Base-by-base conservation (phyloP, 2,797 vertebrate species). In the Poeciliopsis gracilis region DNA sequence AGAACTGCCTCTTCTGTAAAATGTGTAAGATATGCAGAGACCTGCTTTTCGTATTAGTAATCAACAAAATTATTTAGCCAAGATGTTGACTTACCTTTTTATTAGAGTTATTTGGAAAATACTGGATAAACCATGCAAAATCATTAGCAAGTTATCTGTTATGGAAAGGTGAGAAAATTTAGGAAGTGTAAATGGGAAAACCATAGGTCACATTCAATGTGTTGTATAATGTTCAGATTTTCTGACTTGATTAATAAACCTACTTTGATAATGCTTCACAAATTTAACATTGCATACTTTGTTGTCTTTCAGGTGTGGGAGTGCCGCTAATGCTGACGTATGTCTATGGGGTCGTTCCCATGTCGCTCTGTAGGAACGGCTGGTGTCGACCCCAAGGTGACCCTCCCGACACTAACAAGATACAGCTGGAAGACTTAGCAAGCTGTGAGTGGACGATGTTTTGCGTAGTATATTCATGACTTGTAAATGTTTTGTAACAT, bases 241-340 rank as follows among this genome's bases (percentile, higher is more conserved):
- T 46, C 25, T n/a, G 43, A 8, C 25, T 71, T 47, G 28, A 47
- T 30, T 72, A 5, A 23, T 36, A 23, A 72, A 36, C 28, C 70
- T 49, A 28, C 20, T 49, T 38, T 5, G 16, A 69, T 15, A 15
- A n/a, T 45, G 41, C 5, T 70, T 25, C 25, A 28, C 41, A 7
- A 20, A 30, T 13, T 23, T 30, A 43, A 6, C 41, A 33, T 8
- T 63, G 0, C 38, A 53, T 33, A 5, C 30, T 72, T 79, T 85
- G 61, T 80, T 85, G 77, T 57, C 75, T 76, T 88, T 74, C 94
- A 97, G 97, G 97, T 79, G 94, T 97, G 0, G 97, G 97, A 0
- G 96, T 97, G 80, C 97, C 97, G n/a, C 93, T 97, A 77, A 94
- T 97, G 96, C 93, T 97, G 93, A 96, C 96, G 0, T 97, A 97